phyloP scores from a whole-genome alignment of 2,888 invertebrate genomes.

The Lissonota sp. region DNA sequence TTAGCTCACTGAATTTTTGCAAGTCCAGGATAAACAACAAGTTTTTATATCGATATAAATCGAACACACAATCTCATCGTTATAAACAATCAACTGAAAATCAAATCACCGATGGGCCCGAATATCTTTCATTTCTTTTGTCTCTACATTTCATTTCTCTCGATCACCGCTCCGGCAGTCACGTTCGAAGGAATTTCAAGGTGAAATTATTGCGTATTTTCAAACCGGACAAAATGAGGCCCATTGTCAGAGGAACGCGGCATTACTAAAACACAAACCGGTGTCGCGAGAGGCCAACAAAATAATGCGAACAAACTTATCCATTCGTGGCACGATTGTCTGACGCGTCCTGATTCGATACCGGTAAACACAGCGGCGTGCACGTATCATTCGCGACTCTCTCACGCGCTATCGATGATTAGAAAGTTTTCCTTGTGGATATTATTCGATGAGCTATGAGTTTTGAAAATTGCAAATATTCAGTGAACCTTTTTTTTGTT shows the following conservation, averaged over 20 bases:
- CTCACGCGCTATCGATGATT: too few species aligned
- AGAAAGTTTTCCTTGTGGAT: neutral
- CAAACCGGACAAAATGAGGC: slow-evolving; percentile 36
- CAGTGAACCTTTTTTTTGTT: neutral
- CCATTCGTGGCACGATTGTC: slow-evolving; percentile 62
- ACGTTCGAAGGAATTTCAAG: slow-evolving; percentile 30
- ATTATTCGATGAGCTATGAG: too few species aligned
- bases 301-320: slow-evolving; percentile 58
- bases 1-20: neutral
- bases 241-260: slow-evolving; percentile 41
- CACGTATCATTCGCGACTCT: too few species aligned
- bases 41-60: neutral
- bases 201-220: slow-evolving; percentile 35
- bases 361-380: slow-evolving; percentile 52
- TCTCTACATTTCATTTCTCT: too few species aligned
- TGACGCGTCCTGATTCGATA: slow-evolving; percentile 62
- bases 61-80: neutral
- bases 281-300: slow-evolving; percentile 24
- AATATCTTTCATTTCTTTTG: too few species aligned
- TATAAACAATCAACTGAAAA: too few species aligned
- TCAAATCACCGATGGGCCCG: too few species aligned
- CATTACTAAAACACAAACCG: slow-evolving; percentile 34
- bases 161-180: neutral
- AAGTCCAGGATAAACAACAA: neutral
- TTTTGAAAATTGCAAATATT: neutral